phyloP scores from a whole-genome alignment of 2,888 invertebrate genomes.

The Caenorhabditis sp. region DNA sequence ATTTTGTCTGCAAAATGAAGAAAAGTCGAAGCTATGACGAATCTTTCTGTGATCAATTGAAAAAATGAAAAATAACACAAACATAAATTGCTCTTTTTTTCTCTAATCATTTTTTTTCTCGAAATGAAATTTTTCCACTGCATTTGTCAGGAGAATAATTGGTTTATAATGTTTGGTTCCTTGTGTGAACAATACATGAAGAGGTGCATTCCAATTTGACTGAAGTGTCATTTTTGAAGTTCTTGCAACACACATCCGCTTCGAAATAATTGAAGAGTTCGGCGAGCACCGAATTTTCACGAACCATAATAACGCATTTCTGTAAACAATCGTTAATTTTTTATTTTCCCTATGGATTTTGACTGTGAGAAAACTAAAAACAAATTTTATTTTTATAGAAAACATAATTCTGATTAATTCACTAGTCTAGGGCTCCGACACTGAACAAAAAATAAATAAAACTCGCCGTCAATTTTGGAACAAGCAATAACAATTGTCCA shows the following conservation, averaged over 20 bases:
- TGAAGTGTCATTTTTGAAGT: conserved; percentile 41
- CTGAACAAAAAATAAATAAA: background rate
- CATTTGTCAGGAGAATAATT: conserved; percentile 1
- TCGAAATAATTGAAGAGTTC: conserved; percentile 66
- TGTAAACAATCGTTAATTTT: conserved; percentile 48
- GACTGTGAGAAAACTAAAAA: background rate
- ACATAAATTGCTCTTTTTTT: too few species aligned
- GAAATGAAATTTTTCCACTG: background rate
- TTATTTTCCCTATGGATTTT: background rate
- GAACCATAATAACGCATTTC: conserved; percentile 58
- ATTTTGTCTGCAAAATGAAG: conserved; percentile 53
- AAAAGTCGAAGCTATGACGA: conserved; percentile 53
- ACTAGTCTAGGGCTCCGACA: too few species aligned
- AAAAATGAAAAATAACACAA: background rate
- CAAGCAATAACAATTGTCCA: conserved; percentile 59
- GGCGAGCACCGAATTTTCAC: conserved; percentile 63
- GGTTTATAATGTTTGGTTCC: conserved; percentile 1
- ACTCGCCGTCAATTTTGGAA: conserved; percentile 66
- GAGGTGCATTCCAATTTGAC: conserved; percentile 30
- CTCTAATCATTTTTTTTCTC: background rate
- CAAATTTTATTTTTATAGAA: too few species aligned
- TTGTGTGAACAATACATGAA: conserved; percentile 35
- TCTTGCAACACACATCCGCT: conserved; percentile 59
- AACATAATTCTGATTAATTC: too few species aligned
- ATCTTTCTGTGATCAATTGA: conserved; percentile 41